phyloP scores from a whole-genome alignment of 2,888 invertebrate genomes.

The Dendrolimus pini region DNA sequence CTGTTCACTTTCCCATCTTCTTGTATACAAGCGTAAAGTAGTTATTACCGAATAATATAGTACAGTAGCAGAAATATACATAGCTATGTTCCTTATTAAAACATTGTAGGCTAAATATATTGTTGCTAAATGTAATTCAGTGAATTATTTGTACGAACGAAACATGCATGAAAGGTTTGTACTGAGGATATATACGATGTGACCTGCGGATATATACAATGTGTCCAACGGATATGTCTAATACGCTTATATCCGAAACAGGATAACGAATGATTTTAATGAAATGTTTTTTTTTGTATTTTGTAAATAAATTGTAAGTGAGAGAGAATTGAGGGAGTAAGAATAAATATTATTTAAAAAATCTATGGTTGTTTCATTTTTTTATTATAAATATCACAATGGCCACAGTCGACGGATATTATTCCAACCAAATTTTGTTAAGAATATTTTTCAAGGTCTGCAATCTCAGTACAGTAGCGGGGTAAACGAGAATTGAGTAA shows the following conservation, averaged over 20 bases:
- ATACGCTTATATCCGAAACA: conserved; percentile 2
- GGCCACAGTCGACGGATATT: not conserved
- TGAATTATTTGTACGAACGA: conserved; percentile 39
- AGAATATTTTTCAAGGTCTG: too few species aligned
- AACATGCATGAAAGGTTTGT: conserved; percentile 7
- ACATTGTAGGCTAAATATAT: conserved; percentile 50
- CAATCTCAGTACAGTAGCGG: too few species aligned
- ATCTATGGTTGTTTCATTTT: conserved; percentile 14
- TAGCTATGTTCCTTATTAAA: conserved; percentile 59
- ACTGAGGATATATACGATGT: conserved; percentile 6
- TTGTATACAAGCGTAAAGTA: conserved; percentile 66
- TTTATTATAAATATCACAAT: conserved; percentile 5
- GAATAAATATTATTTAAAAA: conserved; percentile 63
- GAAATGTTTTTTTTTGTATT: conserved; percentile 44
- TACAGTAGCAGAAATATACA: conserved; percentile 52
- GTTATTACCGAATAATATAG: conserved; percentile 48
- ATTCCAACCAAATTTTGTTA: not conserved
- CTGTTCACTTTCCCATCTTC: conserved; percentile 48
- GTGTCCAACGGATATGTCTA: conserved; percentile 12
- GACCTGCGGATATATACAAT: conserved; percentile 14
- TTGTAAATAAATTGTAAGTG: conserved; percentile 66
- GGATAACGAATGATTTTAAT: conserved; percentile 8
- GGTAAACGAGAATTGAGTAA: too few species aligned
- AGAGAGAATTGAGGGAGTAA: conserved; percentile 48
- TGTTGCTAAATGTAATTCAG: conserved; percentile 47